Conservation (phyloP, 2,113 vertebrate species). For the Stegastes partitus region DNA sequence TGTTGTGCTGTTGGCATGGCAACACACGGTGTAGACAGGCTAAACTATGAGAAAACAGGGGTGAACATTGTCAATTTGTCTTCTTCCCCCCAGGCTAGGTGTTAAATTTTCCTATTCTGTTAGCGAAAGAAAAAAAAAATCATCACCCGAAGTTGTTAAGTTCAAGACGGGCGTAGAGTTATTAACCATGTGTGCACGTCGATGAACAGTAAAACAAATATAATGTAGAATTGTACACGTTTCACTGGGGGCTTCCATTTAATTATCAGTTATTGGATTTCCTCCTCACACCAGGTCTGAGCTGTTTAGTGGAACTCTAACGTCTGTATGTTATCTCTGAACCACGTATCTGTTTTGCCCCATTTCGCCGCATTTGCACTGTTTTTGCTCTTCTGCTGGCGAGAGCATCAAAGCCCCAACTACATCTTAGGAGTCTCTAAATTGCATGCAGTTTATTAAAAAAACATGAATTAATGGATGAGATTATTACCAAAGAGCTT, state of each 20-base stretch:
- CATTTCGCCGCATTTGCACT: neutral
- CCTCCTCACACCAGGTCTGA: neutral
- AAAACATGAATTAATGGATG: constrained; percentile 11
- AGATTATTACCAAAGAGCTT: constrained; percentile 12
- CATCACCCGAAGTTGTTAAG: too few species aligned
- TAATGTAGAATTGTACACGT: neutral
- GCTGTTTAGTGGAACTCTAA: neutral
- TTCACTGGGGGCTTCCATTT: neutral
- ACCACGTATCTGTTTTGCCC: neutral
- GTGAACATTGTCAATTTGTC: too few species aligned
- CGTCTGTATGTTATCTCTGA: neutral
- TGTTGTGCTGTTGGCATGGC: neutral
- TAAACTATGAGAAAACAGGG: too few species aligned
- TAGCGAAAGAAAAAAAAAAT: too few species aligned
- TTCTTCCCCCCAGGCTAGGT: too few species aligned
- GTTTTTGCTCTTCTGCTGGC: neutral
- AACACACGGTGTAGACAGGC: neutral
- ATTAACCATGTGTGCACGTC: neutral
- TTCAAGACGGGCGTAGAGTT: neutral
- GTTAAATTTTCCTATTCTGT: too few species aligned
- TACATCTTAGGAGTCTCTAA: neutral
- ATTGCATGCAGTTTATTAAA: neutral
- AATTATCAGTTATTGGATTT: constrained; percentile 4
- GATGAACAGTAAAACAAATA: constrained; percentile 5
- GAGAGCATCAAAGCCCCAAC: neutral